Percentiles rank a stretch among this genome's conserved stretches.
phyloP scores from a whole-genome alignment of 37 sponge, comb jelly and placozoan species.

The Lycopodina hypogea region DNA sequence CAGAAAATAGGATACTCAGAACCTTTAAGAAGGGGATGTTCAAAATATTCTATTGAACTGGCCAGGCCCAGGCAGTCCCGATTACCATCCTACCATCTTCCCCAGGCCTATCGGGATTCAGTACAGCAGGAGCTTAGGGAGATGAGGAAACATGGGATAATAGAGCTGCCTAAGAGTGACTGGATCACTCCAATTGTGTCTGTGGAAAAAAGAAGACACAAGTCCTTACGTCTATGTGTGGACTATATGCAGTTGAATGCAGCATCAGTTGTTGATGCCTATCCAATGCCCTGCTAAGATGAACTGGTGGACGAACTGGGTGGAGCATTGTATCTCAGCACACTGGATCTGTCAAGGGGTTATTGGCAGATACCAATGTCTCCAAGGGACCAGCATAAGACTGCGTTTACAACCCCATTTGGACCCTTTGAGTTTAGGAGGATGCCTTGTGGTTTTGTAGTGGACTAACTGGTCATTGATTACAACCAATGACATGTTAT shows the following conservation, averaged over 20 bases:
- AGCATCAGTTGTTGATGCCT: neutral
- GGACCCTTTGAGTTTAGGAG: neutral
- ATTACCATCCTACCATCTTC: no score
- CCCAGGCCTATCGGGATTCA: no score
- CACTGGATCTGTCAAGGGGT: neutral
- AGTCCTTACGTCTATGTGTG: neutral
- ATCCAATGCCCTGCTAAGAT: neutral
- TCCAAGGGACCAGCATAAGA: neutral
- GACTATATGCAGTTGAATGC: conserved; percentile 1
- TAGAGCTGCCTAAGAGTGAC: no score
- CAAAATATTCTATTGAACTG: no score
- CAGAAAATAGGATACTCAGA: no score
- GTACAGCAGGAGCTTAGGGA: no score
- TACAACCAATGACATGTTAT: no score
- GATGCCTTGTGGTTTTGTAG: conserved; percentile 17
- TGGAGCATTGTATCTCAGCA: neutral
- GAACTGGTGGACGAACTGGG: neutral
- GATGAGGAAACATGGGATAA: no score
- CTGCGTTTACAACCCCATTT: neutral
- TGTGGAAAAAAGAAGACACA: neutral
- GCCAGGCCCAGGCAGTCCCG: no score
- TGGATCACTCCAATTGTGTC: no score
- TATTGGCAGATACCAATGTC: neutral
- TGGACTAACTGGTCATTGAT: no score
- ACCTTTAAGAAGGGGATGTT: no score